Evolutionary conservation across 2,797 vertebrate species (phyloP), one percentile per base, ranked within the genome.

Genomic region (Paratrypauchen microcephalus): DNA sequence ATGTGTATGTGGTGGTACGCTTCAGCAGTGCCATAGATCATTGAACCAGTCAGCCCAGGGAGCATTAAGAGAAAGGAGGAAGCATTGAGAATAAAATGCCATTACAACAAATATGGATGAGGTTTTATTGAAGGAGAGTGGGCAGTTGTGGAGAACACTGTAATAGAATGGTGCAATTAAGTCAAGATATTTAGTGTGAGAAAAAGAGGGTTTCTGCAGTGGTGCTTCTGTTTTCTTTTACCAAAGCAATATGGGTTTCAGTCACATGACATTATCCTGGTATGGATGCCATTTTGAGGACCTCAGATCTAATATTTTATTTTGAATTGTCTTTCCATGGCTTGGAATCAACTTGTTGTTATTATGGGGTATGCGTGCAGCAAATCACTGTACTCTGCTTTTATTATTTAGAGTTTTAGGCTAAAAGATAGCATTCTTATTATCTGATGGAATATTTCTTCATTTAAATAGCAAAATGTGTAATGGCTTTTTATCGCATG

Each of bases 401-500:
- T 55, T 7, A 55, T 21, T 21, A 57, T 13, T 13, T 57, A 16
- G 55, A 57, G 55, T 5, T 26, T 8, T 8, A 59, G 18, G 12
- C 23, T 36, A 60, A 45, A 45, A 60, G 26, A 1, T 16, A 58
- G 56, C 15, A 7, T 60, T 39, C 36, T 61, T 12, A 48, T 15
- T 62, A 45, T 62, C n/a, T 62, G 15, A 63, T 26, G 47, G 9
- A 13, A 26, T 64, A 26, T 24, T 47, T 63, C 45, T 50, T 65
- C 45, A 12, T 48, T n/a, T 24, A 64, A 64, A 64, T 48, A 18
- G 59, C 69, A 60, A 76, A 75, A 61, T 26, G 26, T 47, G 21
- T 76, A 80, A 83, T 66, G 70, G 55, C 70, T 67, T 69, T 65
- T 80, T 65, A 79, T 79, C 3, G 7, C 62, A 56, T 82, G 69